phyloP scores from a whole-genome alignment of 1,140 invertebrate genomes.

The Pararge aegeria region DNA sequence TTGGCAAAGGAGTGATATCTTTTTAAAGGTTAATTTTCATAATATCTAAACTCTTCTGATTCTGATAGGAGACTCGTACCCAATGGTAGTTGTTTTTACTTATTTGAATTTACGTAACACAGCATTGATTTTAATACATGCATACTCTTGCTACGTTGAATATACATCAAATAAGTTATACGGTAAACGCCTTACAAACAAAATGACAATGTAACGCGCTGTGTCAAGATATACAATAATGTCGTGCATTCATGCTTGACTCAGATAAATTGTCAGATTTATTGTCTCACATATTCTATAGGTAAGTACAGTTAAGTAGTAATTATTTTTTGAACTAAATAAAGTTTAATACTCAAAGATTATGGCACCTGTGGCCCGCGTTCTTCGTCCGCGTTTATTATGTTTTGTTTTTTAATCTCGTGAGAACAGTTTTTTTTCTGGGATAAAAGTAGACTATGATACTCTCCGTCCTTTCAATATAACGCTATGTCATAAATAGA shows the following conservation, averaged over 20 bases:
- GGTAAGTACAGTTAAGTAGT: neutral
- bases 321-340: neutral
- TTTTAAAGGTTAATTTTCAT: no score
- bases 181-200: neutral
- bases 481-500: no score
- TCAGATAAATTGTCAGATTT: neutral
- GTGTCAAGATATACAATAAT: neutral
- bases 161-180: neutral
- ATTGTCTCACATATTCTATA: neutral
- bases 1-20: no score
- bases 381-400: no score
- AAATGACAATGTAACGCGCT: neutral
- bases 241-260: constrained; percentile 1
- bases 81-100: no score
- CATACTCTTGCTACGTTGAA: neutral
- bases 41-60: neutral
- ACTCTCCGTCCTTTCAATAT: no score
- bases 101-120: neutral
- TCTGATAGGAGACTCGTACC: neutral
- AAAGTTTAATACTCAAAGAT: no score
- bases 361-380: no score
- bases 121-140: neutral
- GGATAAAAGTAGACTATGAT: no score
- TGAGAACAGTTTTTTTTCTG: no score
- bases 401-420: no score